Evolutionary conservation across 1,140 invertebrate genomes (phyloP), one percentile per base, ranked within the genome.

Genomic region (Tribolium castaneum): DNA sequence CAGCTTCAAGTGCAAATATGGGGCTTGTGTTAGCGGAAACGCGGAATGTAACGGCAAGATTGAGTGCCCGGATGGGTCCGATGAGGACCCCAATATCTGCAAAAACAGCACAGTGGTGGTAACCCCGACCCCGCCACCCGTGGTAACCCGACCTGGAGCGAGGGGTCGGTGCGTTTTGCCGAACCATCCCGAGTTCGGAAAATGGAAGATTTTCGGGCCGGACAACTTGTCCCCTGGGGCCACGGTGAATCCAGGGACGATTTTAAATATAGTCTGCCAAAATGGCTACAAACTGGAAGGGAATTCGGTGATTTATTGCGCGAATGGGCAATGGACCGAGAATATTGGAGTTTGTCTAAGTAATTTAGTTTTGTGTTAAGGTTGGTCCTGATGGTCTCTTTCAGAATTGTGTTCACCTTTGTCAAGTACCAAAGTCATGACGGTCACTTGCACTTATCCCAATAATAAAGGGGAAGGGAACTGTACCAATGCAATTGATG

Each of bases 1-100:
- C 39, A 76, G 80, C 0, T 84, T 78, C 75, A 80, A 81, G 49
- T 86, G 84, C 54, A 80, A 75, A 52, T 86, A 86, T 78, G 84
- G 84, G 3, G 85, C 84, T 1, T 85, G 84, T 73, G 83, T 84
- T 34, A 78, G 81, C 52, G 78, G 75, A 10, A 62, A 80, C 76
- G 78, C 81, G 4, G 22, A 78, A 56, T 93, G 92, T 80, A 88
- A 95, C 84, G 89, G 89, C 0, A 80, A 86, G 1, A 83, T 84
- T 35, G 90, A 95, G 71, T 95, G 94, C 83, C 76, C 86, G 0
- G 92, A 94, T 81, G 89, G 90, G 7, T 93, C 93, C 2, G 95
- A 96, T 84, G 95, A 93, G 78, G 77, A 79, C 10, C 59, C 84
- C 2, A 12, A 45, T 34, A 52, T 39, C 16, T 76, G 76, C 12